phyloP scores from a whole-genome alignment of 64 coral and sea anemone species.

The Dendronephthya gigantea region DNA sequence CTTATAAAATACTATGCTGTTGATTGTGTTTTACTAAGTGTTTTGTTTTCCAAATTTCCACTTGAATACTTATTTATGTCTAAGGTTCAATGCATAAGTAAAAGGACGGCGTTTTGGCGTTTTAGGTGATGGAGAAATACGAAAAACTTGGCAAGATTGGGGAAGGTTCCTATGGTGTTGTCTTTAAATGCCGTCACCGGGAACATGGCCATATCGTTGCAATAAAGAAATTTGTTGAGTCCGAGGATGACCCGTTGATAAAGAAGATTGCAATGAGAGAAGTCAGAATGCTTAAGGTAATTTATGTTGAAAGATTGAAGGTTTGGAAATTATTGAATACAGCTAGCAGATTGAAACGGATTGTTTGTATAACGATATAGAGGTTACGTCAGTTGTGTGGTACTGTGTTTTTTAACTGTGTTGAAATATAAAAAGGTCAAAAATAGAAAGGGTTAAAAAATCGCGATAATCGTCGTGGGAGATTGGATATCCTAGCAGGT shows the following conservation, averaged over 20 bases:
- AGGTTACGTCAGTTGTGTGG: too few species aligned
- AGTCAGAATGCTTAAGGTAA: constrained; percentile 87
- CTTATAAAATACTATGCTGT: neutral
- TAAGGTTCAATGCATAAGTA: neutral
- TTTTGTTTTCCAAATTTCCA: neutral
- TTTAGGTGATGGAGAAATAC: constrained; percentile 67
- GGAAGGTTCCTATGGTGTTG: constrained; percentile 95
- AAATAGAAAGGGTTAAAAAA: too few species aligned
- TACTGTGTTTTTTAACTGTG: too few species aligned
- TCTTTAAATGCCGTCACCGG: constrained; percentile 90
- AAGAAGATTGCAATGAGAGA: constrained; percentile 90
- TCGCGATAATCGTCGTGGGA: too few species aligned
- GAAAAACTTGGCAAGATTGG: constrained; percentile 94
- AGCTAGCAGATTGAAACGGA: neutral
- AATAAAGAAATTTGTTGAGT: constrained; percentile 98
- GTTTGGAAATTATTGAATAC: neutral
- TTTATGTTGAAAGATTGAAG: too few species aligned
- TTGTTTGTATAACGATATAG: neutral
- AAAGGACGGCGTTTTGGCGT: neutral
- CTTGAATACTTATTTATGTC: neutral
- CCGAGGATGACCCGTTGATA: constrained; percentile 86
- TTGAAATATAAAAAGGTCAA: too few species aligned
- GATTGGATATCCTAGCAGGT: too few species aligned
- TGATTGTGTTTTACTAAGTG: neutral
- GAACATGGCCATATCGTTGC: constrained; percentile 89